Base-by-base conservation (phyloP, 2,888 invertebrate species). In the Scaptomyza reducta region DNA sequence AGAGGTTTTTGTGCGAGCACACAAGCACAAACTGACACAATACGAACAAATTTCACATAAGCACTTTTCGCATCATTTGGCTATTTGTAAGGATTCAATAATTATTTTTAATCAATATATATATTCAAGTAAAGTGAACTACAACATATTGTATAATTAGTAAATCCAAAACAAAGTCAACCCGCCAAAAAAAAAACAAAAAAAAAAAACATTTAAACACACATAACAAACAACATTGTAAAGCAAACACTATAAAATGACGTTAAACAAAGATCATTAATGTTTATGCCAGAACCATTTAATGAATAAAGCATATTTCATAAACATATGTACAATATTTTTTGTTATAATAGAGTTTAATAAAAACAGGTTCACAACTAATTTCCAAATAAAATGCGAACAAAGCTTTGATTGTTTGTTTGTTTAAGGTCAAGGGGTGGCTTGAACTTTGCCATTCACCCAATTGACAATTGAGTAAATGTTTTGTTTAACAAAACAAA, bases 121-220 rank as follows among this genome's bases (percentile, higher is more conserved):
- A 51, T 46, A 64, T 64, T 69, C 29, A 29, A 58, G 70, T 45
- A 54, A 57, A 51, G 16, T 35, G 49, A 46, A 55, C 55, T 16
- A 70, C 38, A 38, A 40, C 27, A 74, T 59, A 46, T 74, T 65
- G 35, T 58, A 51, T 60, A 70, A 51, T 67, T 54, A 67, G 60
- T 50, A 70, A 65, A 67, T 64, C 46, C 63, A 67, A 64, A 77
- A 53, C 64, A 86, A 81, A 65, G 77, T 79, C 72, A 83, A 74
- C 84, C 84, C 87, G 84, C 84, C 84, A 84, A 84, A 84, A 77
- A 22, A 10, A 33, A 1, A 31, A 46, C 27, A 45, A 13, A 27
- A 11, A 11, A 18, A 74, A 18, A 74, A 14, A 44, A 59, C 13
- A 56, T 66, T 7, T 47, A 69, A 46, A 3, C 42, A 64, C 47